phyloP scores from a whole-genome alignment of 2,113 vertebrate species.

The Trochalopteron elliotii region DNA sequence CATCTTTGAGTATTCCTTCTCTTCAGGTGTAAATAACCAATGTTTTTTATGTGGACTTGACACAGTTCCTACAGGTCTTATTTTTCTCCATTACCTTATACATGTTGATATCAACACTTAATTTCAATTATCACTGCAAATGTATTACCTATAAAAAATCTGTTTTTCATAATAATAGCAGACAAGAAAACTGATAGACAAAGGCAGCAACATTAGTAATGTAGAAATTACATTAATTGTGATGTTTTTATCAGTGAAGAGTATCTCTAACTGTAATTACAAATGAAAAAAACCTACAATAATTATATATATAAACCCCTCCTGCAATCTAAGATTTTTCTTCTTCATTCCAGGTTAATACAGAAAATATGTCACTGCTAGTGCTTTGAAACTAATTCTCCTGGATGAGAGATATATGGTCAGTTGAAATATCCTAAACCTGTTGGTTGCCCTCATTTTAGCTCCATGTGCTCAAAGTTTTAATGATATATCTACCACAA shows the following conservation, averaged over 20 bases:
- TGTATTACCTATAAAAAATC: not conserved
- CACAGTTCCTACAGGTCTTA: not conserved
- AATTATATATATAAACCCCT: not conserved
- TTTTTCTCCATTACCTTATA: not conserved
- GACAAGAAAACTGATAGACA: not conserved
- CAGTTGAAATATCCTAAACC: not conserved
- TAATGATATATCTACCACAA: not conserved
- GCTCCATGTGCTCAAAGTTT: not conserved
- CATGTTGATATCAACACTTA: not conserved
- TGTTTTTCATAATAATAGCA: not conserved
- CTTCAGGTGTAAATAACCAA: not conserved
- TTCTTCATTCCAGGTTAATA: not conserved
- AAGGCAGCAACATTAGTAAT: not conserved
- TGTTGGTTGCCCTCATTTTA: not conserved
- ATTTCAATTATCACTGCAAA: not conserved
- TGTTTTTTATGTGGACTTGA: not conserved
- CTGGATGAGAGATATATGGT: not conserved
- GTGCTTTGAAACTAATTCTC: not conserved
- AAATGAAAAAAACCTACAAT: not conserved
- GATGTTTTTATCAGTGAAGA: not conserved
- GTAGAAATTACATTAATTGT: not conserved
- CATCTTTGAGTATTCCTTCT: not conserved
- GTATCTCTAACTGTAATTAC: not conserved
- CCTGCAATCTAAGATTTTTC: not conserved
- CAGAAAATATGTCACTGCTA: not conserved